phyloP scores from a whole-genome alignment of 2,888 invertebrate genomes.

The Hyppa rectilinea region DNA sequence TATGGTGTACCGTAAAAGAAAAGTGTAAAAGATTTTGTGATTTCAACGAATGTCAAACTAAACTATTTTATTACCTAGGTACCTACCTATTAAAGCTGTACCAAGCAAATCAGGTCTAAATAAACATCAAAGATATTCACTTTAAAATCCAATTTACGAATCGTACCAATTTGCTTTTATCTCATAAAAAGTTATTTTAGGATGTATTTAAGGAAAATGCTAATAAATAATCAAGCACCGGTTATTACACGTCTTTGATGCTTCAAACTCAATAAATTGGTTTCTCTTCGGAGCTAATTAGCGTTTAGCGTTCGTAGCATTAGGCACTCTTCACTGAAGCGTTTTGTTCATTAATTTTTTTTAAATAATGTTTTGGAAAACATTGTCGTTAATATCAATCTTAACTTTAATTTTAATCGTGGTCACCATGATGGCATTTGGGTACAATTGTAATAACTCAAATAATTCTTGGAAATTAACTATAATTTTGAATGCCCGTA shows the following conservation, averaged over 20 bases:
- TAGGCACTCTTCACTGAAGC: slow-evolving; percentile 4
- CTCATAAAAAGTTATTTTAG: background rate
- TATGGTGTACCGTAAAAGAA: background rate
- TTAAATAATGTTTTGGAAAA: background rate
- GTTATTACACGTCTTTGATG: slow-evolving; percentile 35
- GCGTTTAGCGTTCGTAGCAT: slow-evolving; percentile 17
- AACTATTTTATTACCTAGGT: background rate
- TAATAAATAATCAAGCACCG: slow-evolving; percentile 7
- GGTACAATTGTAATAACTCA: no score
- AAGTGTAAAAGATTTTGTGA: background rate
- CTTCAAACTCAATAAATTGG: slow-evolving; percentile 18
- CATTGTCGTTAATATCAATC: background rate
- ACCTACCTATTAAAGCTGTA: background rate
- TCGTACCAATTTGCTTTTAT: background rate
- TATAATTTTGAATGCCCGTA: no score
- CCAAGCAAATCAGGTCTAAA: background rate
- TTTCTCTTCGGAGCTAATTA: slow-evolving; percentile 20
- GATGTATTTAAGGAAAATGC: slow-evolving; percentile 14
- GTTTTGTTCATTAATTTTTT: slow-evolving; percentile 6
- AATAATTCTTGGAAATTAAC: no score
- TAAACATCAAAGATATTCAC: background rate
- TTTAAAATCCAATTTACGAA: background rate
- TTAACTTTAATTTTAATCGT: background rate
- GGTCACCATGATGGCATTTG: background rate
- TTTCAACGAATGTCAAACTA: background rate